Evolutionary conservation across 2,888 invertebrate species (phyloP), one percentile per base, ranked within the genome.

Genomic region (Erebia palarica): DNA sequence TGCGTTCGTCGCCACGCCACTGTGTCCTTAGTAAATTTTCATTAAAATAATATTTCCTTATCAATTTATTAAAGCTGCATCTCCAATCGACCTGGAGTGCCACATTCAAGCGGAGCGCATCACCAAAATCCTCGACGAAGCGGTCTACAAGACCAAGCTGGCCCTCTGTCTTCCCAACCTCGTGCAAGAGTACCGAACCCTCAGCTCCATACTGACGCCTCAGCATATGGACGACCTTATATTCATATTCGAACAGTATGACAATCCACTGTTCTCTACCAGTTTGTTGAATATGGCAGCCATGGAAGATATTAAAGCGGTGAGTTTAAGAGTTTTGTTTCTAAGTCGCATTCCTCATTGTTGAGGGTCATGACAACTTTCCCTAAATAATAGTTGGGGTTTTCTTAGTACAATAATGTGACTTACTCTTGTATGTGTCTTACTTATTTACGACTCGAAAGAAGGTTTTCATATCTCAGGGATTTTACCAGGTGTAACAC

Each of bases 21-120:
- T 8, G 53, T n/a, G 2, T 1, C 53, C n/a, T 55, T 55, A 7
- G 16, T 13, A 36, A 16, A 13, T 13, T 21, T 36, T 64, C 49
- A n/a, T 18, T 51, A 7, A 47, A 44, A 51, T 61, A 44, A 51
- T 61, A 16, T 27, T 3, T 27, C 27, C 27, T 27, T 27, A 27
- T 42, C 9, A 36, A 42, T n/a, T 14, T 27, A 27, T 60, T 58
- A 16, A 21, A 91, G 92, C 80, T 44, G 82, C 87, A 0, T 89
- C 88, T 0, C 90, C 90, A n/a, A 87, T 94, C 74, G 94, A 94
- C 75, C 77, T 94, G 76, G 92, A 94, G 78, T 90, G 91, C 71
- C 84, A 87, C 73, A 94, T 95, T 68, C 94, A 94, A 83, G 87
- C 91, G 3, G 94, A 94, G 71, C 87, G 95, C 44, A 91, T 95